A percentile compares a stretch with the other conserved stretches of the same genome.
These are phyloP conservation scores for Eupithecia exiguata DNA, from an alignment of 2,888 invertebrate genomes.

Conservation along the genomic window DNA sequence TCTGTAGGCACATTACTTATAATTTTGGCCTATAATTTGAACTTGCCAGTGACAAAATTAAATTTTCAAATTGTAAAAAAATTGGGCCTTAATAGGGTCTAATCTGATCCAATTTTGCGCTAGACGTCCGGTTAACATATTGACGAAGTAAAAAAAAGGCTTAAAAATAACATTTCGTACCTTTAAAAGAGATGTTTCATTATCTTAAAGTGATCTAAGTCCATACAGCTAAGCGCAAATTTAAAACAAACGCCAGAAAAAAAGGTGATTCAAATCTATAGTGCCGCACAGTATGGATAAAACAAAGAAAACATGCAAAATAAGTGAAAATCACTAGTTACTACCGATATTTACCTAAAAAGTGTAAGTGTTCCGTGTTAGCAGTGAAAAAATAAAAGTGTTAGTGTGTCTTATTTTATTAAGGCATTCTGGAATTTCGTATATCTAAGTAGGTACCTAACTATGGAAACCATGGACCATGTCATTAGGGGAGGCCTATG, in stretches of 20 bases:
- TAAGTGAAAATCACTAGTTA: conserved; percentile 22
- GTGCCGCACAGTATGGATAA: conserved; percentile 29
- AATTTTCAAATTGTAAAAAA: background rate
- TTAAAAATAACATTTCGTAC: too few species aligned
- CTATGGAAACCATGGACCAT: background rate
- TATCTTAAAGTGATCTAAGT: too few species aligned
- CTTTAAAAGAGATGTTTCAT: too few species aligned
- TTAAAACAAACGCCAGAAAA: background rate
- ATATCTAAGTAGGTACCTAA: background rate
- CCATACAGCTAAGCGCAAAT: background rate
- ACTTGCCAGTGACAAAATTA: background rate
- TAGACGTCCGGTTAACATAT: background rate
- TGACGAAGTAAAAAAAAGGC: background rate
- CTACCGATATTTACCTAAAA: conserved; percentile 20
- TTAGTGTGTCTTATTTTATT: conserved; percentile 9
- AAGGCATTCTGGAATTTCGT: background rate
- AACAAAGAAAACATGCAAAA: conserved; percentile 45
- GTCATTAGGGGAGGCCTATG: background rate
- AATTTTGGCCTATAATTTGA: background rate
- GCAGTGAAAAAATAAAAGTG: conserved; percentile 22
- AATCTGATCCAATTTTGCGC: background rate
- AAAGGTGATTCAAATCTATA: background rate
- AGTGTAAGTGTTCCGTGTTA: conserved; percentile 34
- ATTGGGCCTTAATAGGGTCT: too few species aligned
- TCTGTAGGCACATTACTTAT: background rate